Base-by-base conservation (phyloP, 2,888 invertebrate genomes). In the Slavum lentiscoides region DNA sequence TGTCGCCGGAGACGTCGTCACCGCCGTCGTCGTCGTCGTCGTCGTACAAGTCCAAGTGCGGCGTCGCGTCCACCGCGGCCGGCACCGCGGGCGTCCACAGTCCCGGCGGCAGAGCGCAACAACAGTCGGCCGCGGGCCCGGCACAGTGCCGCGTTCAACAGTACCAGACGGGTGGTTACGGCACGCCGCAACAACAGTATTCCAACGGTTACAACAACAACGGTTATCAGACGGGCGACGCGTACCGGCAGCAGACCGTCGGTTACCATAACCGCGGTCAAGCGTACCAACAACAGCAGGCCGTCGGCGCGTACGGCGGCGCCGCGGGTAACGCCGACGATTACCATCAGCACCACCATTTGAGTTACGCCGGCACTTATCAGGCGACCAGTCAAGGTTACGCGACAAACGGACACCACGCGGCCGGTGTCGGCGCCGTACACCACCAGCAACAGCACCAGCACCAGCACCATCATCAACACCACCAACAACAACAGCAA, bases 211-310 rank as follows among this genome's bases (percentile, higher is more conserved):
- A 61, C 49, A 80, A 69, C 68, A 76, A 72, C 62, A 74, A 76
- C 53, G 64, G 68, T 39, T 85, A 85, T 77, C 86, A 80, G 39
- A 23, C 87, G 73, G 84, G 81, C 4, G 83, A 82, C 3, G 61
- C 83, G 30, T 82, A 82, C 21, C 82, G 82, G 66, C 82, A 83
- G 61, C 49, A 62, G 62, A 13, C 85, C 61, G 76, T 85, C 15
- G 86, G 87, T 53, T 86, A 85, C 69, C 86, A 85, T 21, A 85
- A 83, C 73, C 82, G 84, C 30, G 30, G 30, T 75, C 83, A 83
- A 64, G 77, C 82, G 82, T 82, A 84, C 70, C 82, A 84, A 82
- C 84, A 86, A 76, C 37, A n/a, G n/a, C 80, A 72, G 85, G 43
- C 30, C 49, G 15, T 73, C 58, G 8, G 73, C 55, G 69, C 53